Evolutionary conservation across 2,797 vertebrate species (phyloP), one percentile per base, ranked within the genome.

Genomic region (Staurois parvus): DNA sequence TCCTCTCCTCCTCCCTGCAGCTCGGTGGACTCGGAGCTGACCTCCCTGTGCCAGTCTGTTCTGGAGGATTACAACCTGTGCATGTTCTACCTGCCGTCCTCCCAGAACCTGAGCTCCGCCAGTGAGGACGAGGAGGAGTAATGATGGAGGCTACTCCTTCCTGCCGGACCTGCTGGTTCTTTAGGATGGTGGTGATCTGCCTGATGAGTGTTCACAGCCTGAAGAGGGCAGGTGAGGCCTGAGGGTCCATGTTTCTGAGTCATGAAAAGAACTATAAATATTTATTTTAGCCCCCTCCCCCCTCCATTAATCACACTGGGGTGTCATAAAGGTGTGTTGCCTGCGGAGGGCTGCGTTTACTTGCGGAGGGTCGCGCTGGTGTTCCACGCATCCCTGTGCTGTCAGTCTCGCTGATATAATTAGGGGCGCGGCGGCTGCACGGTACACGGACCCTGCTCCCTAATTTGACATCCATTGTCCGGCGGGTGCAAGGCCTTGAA

Each of bases 41-140:
- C 98, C 0, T 95, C 96, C 0, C 96, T 99, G 82, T 99, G 98
- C 92, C 98, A 99, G 93, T 97, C 96, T 0, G 98, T 99, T 89
- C 94, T 99, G 90, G 98, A 99, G 89, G 98, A 99, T 90, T 99
- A 99, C 92, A 99, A 99, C 94, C 95, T 99, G 84, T 98, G 98
- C 84, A 95, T 99, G 87, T 99, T 99, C 91, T 99, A 99, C 93
- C 91, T 98, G 88, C 97, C 98, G 0, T 93, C 95, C 0, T 93
- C 95, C 0, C 88, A 93, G 8, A 95, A 91, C 0, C 89, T 93
- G 84, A 96, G 94, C 88, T 91, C 95, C 6, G 90, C 93, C 73
- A 95, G 91, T 0, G 97, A 98, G 89, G 97, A 98, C 0, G 98
- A 99, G 40, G 98, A 99, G 45, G 97, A 99, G 3, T 90, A 94